Conservation (phyloP, 2,888 invertebrate genomes). For the Orthosia gracilis region DNA sequence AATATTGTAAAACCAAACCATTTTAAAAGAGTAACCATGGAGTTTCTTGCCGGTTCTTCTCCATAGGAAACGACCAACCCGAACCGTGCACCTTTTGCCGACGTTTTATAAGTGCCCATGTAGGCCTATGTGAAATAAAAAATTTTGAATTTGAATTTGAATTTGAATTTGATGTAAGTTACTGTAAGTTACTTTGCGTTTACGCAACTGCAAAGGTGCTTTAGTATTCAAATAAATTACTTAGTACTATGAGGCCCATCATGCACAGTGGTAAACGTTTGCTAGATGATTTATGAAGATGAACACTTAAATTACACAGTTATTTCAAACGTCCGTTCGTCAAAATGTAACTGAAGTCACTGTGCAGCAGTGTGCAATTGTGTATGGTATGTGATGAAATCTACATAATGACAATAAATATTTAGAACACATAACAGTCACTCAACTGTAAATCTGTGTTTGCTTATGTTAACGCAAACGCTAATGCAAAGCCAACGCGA, state of each 20-base stretch:
- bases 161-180: too few species aligned
- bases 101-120: too few species aligned
- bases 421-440: background rate
- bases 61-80: too few species aligned
- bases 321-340: constrained; percentile 1
- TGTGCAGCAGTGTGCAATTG: background rate
- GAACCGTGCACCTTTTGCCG: too few species aligned
- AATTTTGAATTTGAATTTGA: too few species aligned
- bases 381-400: background rate
- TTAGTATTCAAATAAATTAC: constrained; percentile 20
- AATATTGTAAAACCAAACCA: too few species aligned
- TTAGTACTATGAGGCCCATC: background rate
- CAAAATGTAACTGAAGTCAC: background rate
- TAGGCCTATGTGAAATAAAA: too few species aligned
- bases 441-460: background rate
- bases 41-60: too few species aligned
- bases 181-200: constrained; percentile 18
- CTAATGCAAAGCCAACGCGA: background rate
- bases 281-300: constrained; percentile 19
- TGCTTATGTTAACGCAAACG: background rate
- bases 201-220: constrained; percentile 15
- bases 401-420: background rate
- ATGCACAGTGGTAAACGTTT: background rate
- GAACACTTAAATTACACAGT: background rate
- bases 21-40: too few species aligned